A percentile compares a stretch with the other conserved stretches of the same genome.
These are phyloP conservation scores for Propithecus deckenii DNA, from an alignment of 2,797 vertebrate species.

Conservation along the genomic window DNA sequence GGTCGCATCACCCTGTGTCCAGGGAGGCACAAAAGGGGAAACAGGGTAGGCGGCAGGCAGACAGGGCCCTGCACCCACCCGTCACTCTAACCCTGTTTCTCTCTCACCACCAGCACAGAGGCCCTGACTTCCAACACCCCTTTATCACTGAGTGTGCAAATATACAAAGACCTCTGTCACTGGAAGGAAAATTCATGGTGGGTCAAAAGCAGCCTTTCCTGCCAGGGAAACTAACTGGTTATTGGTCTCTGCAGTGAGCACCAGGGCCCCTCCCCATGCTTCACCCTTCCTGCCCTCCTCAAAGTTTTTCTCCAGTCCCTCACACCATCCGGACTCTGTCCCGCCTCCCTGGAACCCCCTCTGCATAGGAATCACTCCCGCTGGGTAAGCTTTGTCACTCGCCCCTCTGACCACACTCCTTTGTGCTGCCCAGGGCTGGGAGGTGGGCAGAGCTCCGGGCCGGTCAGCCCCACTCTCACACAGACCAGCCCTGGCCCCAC, in stretches of 20 bases:
- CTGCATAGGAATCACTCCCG: background rate
- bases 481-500: background rate
- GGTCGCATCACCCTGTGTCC: background rate
- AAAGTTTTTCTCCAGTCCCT: background rate
- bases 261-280: too few relatives aligned
- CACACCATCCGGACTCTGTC: too few relatives aligned
- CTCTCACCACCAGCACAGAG: background rate
- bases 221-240: background rate
- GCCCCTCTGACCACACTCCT: background rate
- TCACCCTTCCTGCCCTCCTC: accelerated
- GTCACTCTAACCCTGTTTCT: background rate
- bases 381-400: background rate
- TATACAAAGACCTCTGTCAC: constrained; percentile 8
- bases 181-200: background rate
- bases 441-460: background rate
- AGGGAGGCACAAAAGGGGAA: background rate
- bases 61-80: too few relatives aligned
- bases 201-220: background rate
- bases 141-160: background rate
- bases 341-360: background rate
- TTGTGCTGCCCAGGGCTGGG: too few relatives aligned
- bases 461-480: too few relatives aligned
- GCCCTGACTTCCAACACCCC: background rate
- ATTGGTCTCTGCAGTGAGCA: background rate
- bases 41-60: background rate